A percentile compares a stretch with the other conserved stretches of the same genome.
phyloP scores from a whole-genome alignment of 2,113 vertebrate species.

The Pyrgilauda ruficollis region DNA sequence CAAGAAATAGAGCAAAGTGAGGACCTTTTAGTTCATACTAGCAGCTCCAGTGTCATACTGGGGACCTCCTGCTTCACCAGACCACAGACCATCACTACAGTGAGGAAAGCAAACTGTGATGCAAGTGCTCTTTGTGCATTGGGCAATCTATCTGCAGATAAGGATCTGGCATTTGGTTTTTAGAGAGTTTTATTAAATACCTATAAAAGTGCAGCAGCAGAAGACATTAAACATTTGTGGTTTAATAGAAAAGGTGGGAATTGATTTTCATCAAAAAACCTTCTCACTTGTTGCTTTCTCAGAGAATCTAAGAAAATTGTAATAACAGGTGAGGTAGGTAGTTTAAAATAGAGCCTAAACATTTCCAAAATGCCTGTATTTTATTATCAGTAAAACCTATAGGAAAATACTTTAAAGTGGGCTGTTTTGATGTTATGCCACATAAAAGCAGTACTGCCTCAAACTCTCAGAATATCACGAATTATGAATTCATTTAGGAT shows the following conservation, averaged over 20 bases:
- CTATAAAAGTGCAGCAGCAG: not conserved
- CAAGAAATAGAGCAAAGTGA: not conserved
- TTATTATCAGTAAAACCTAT: not conserved
- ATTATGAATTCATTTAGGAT: not conserved
- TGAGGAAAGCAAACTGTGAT: not conserved
- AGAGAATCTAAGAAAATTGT: not conserved
- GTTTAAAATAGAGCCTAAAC: not conserved
- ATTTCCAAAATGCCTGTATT: not conserved
- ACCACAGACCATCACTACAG: not conserved
- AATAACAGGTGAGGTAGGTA: not conserved
- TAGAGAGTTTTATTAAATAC: not conserved
- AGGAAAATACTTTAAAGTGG: not conserved
- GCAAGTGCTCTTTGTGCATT: not conserved
- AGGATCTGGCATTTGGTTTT: not conserved
- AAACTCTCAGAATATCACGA: not conserved
- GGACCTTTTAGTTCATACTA: not conserved
- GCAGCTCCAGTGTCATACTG: not conserved
- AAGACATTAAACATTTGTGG: not conserved
- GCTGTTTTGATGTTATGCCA: not conserved
- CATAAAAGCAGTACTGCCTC: rapidly evolving
- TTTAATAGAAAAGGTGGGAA: not conserved
- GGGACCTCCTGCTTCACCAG: not conserved
- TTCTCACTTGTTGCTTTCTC: not conserved
- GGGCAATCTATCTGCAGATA: rapidly evolving
- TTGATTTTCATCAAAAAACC: not conserved